These are phyloP conservation scores for Catalaphyllia jardinei DNA, from an alignment of 64 coral and sea anemone species.

Conservation along the genomic window DNA sequence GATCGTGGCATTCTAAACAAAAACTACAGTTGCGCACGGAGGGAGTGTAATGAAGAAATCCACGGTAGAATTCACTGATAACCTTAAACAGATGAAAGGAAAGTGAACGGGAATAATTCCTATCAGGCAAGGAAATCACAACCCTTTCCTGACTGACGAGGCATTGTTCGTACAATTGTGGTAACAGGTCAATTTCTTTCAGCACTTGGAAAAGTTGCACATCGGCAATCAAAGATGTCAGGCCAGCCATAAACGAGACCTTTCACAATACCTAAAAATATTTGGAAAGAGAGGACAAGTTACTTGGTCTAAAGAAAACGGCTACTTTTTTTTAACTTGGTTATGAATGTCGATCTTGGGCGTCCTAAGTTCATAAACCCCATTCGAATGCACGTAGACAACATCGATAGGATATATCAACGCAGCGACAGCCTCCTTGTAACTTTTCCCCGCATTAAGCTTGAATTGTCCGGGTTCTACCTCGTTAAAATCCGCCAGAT, in stretches of 20 bases:
- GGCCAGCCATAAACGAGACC: no score
- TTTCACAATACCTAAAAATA: no score
- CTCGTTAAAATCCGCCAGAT: neutral
- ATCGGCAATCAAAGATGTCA: no score
- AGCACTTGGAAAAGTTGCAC: neutral
- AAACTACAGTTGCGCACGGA: no score
- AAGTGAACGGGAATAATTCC: neutral
- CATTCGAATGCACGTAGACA: neutral
- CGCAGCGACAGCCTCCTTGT: neutral
- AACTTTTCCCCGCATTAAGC: conserved; percentile 6
- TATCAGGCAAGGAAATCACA: neutral
- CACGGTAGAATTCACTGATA: no score
- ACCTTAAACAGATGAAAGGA: no score
- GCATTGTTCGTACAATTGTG: neutral
- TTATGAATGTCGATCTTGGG: neutral
- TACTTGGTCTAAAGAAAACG: no score
- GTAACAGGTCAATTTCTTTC: neutral
- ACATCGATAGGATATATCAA: conserved; percentile 11
- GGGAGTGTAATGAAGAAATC: no score
- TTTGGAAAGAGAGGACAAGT: no score
- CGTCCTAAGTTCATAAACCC: neutral
- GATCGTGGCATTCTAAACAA: no score
- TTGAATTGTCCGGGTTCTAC: neutral
- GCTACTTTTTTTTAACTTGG: no score
- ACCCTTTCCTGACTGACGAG: neutral